These are phyloP conservation scores for Caloenas nicobarica DNA, from an alignment of 2,113 vertebrate genomes.

Conservation along the genomic window DNA sequence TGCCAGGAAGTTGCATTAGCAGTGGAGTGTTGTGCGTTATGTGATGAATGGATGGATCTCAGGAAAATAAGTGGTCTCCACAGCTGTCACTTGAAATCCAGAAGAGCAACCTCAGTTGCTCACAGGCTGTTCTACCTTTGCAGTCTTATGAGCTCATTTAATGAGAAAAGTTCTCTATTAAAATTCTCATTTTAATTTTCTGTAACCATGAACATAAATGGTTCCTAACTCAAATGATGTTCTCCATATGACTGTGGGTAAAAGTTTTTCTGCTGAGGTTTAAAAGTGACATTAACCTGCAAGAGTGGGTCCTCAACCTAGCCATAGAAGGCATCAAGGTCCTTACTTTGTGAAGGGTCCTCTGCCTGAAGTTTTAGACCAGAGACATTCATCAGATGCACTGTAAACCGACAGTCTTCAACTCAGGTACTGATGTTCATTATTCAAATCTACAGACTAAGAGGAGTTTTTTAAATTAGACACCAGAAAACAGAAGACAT, in stretches of 20 bases:
- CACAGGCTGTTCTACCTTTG: neutral
- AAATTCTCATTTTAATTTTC: neutral
- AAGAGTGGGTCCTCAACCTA: neutral
- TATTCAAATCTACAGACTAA: neutral
- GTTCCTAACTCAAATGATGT: neutral
- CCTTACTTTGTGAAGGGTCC: neutral
- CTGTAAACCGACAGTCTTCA: neutral
- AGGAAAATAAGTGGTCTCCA: neutral
- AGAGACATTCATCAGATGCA: neutral
- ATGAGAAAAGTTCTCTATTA: neutral
- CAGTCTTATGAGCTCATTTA: neutral
- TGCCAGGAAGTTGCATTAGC: neutral
- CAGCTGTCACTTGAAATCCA: neutral
- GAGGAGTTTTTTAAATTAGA: neutral
- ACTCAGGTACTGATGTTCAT: neutral
- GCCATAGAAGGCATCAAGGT: neutral
- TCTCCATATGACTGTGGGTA: neutral
- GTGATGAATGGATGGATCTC: neutral
- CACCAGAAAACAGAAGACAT: neutral
- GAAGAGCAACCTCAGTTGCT: neutral
- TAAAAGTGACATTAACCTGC: neutral
- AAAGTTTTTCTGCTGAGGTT: neutral
- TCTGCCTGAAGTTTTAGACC: neutral
- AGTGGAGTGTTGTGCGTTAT: neutral
- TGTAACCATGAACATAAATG: neutral